Conservation (phyloP, 2,888 invertebrate species). For the Globia sparganii region DNA sequence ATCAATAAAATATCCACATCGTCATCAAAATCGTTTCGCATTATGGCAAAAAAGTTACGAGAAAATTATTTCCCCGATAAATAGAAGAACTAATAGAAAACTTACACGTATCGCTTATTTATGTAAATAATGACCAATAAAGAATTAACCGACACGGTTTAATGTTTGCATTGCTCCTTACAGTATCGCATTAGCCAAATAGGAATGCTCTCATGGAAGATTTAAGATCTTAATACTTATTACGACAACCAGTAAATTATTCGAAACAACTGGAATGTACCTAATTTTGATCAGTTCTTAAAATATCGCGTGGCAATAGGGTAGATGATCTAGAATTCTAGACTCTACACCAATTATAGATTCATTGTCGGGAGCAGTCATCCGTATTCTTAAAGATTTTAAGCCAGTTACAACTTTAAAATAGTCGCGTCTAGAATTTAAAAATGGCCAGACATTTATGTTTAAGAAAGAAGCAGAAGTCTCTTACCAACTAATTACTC, state of each 20-base stretch:
- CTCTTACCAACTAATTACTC: too few species aligned
- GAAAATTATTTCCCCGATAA: background rate
- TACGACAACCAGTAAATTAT: constrained; percentile 44
- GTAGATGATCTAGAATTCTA: constrained; percentile 42
- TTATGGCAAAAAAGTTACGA: background rate
- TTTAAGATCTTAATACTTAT: constrained; percentile 14
- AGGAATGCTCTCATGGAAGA: constrained; percentile 36
- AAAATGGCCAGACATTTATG: constrained; percentile 1
- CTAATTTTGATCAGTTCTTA: constrained; percentile 45
- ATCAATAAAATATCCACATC: too few species aligned
- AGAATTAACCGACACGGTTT: background rate
- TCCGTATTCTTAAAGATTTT: constrained; percentile 48
- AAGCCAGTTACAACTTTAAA: background rate
- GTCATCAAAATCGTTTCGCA: background rate
- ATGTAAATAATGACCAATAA: too few species aligned
- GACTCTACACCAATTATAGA: constrained; percentile 25
- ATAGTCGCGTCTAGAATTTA: constrained; percentile 15
- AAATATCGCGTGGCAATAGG: constrained; percentile 43
- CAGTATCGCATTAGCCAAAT: background rate
- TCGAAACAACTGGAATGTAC: constrained; percentile 38
- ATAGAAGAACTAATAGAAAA: too few species aligned
- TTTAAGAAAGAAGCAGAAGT: too few species aligned
- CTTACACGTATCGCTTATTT: too few species aligned
- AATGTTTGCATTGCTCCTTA: constrained; percentile 12
- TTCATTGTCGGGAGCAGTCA: constrained; percentile 45